A percentile compares a stretch with the other conserved stretches of the same genome.
phyloP scores from a whole-genome alignment of 2,888 invertebrate species.

The Agrotis clavis region DNA sequence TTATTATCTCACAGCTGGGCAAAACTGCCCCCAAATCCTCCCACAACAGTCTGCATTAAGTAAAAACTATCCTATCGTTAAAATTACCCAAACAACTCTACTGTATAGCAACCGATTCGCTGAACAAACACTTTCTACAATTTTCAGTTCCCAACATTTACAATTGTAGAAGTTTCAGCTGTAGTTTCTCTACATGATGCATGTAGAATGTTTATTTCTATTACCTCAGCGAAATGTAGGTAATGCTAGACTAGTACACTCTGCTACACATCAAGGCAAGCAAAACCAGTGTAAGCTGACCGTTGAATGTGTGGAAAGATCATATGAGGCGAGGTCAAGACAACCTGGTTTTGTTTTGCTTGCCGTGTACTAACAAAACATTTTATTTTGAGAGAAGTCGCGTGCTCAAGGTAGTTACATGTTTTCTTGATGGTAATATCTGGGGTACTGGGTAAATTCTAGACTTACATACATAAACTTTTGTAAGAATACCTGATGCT shows the following conservation, averaged over 20 bases:
- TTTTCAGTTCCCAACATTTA: slow-evolving; percentile 36
- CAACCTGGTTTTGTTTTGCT: no score
- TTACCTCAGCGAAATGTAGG: slow-evolving; percentile 19
- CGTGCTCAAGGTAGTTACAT: background rate
- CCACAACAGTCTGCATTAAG: no score
- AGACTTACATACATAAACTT: no score
- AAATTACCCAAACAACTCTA: no score
- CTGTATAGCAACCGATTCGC: background rate
- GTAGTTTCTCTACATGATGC: slow-evolving; percentile 34
- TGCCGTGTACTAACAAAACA: background rate
- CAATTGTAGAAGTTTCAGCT: slow-evolving; percentile 17
- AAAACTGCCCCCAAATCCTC: no score
- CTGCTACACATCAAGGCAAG: no score
- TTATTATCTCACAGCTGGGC: no score
- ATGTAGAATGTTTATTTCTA: slow-evolving; percentile 40
- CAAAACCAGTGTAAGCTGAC: no score
- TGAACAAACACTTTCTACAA: slow-evolving; percentile 9
- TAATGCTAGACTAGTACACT: background rate
- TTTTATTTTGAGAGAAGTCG: slow-evolving; percentile 8
- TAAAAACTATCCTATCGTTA: no score
- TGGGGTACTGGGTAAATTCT: background rate
- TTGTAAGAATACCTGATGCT: no score
- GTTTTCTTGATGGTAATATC: background rate
- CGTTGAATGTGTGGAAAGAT: no score
- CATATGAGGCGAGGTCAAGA: no score